Evolutionary conservation across 2,888 invertebrate genomes (phyloP).

Genomic region (Syritta pipiens): DNA sequence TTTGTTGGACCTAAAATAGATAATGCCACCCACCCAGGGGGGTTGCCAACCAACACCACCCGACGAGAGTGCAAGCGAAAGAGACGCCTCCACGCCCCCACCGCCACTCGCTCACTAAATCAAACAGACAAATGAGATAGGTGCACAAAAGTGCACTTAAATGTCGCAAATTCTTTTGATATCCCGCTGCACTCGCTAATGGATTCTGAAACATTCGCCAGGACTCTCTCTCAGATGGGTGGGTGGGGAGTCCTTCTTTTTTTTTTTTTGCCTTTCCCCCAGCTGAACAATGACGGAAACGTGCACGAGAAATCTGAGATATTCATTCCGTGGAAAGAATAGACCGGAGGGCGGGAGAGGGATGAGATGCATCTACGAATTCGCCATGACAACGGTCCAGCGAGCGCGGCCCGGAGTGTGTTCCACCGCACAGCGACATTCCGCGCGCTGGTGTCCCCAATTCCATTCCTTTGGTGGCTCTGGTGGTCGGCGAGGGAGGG

Average conservation of each 20-base stretch:
- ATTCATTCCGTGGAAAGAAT: slow-evolving; percentile 51
- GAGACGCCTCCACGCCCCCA: background rate
- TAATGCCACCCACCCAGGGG: slow-evolving; percentile 12
- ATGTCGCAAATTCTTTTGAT: slow-evolving; percentile 68
- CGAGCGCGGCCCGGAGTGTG: background rate
- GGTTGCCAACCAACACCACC: background rate
- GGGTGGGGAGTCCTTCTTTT: slow-evolving; percentile 8
- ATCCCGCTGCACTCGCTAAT: slow-evolving; percentile 68
- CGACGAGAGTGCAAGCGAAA: background rate
- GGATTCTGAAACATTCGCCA: slow-evolving; percentile 57
- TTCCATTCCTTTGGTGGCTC: slow-evolving; percentile 18
- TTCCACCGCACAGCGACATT: slow-evolving; percentile 13
- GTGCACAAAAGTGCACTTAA: slow-evolving; percentile 69
- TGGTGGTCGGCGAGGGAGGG: no score
- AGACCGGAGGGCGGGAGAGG: slow-evolving; percentile 7
- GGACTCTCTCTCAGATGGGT: slow-evolving; percentile 7
- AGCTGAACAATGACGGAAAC: slow-evolving; percentile 42
- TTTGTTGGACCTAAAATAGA: slow-evolving; percentile 28
- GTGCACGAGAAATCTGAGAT: slow-evolving; percentile 60
- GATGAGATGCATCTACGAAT: slow-evolving; percentile 20
- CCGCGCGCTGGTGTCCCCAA: slow-evolving; percentile 39
- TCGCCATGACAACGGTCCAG: slow-evolving; percentile 40
- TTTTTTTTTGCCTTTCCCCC: background rate
- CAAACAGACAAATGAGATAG: slow-evolving; percentile 68
- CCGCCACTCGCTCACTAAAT: slow-evolving; percentile 55